phyloP scores from a whole-genome alignment of 2,113 vertebrate genomes.

The Rhodinocichla rosea region DNA sequence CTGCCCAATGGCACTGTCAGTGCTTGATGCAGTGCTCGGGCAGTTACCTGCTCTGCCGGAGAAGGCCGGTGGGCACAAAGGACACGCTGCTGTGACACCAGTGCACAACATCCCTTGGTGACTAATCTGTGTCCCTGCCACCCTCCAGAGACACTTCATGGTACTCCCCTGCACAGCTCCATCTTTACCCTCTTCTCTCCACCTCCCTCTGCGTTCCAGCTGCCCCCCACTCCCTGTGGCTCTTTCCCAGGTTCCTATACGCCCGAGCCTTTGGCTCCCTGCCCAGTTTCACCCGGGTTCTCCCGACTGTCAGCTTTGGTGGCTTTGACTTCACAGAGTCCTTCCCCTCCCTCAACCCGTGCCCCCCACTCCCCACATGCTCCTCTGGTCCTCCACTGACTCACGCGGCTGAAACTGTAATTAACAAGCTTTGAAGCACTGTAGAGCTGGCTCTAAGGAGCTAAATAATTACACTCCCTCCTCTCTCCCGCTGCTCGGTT shows the following conservation, averaged over 20 bases:
- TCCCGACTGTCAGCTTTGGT: not conserved
- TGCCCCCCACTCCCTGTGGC: not conserved
- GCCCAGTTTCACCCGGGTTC: not conserved
- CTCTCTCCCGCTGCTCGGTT: not conserved
- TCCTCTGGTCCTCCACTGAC: not conserved
- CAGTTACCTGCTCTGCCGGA: no score
- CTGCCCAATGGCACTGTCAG: not conserved
- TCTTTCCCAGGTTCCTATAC: not conserved
- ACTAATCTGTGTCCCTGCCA: not conserved
- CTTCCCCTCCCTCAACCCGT: not conserved
- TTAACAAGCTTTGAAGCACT: conserved; percentile 52
- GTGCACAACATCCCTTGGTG: not conserved
- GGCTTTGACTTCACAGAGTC: not conserved
- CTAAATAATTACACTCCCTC: conserved; percentile 53
- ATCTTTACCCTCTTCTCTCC: not conserved
- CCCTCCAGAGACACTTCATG: accelerated
- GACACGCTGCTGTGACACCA: accelerated
- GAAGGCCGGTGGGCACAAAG: not conserved
- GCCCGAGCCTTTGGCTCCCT: accelerated
- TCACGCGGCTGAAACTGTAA: conserved; percentile 13
- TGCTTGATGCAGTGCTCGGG: accelerated
- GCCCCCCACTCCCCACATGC: not conserved
- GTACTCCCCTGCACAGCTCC: no score
- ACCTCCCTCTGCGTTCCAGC: not conserved
- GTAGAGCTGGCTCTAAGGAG: conserved; percentile 32